Conservation (phyloP, 2,888 invertebrate species). For the Melieria picta region DNA sequence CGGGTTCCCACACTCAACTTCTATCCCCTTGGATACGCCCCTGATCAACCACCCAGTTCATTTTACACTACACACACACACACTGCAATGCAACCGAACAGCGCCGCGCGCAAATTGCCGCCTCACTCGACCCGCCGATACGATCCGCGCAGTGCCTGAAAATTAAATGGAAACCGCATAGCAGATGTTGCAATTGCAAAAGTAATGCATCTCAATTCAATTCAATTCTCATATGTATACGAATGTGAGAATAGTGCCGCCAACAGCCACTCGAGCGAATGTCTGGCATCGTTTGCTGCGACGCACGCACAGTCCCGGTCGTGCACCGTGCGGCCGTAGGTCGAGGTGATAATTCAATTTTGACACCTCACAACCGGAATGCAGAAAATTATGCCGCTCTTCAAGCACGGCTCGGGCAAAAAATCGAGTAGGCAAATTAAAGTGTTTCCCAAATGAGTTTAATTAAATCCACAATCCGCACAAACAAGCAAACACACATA, state of each 20-base stretch:
- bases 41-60: too few species aligned
- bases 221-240: slow-evolving; percentile 5
- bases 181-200: slow-evolving; percentile 43
- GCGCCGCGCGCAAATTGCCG: too few species aligned
- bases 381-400: slow-evolving; percentile 22
- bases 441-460: slow-evolving; percentile 21
- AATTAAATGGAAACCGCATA: slow-evolving; percentile 39
- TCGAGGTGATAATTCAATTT: slow-evolving; percentile 47
- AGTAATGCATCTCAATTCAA: slow-evolving; percentile 33
- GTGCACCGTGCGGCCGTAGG: neutral
- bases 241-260: slow-evolving; percentile 26
- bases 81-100: too few species aligned
- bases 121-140: slow-evolving; percentile 26
- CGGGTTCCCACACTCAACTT: too few species aligned
- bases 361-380: slow-evolving; percentile 38
- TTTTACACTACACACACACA: too few species aligned
- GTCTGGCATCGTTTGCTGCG: slow-evolving; percentile 15
- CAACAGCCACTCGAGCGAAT: neutral
- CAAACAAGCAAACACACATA: neutral
- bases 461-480: slow-evolving; percentile 8
- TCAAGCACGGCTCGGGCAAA: neutral
- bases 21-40: too few species aligned
- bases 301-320: neutral
- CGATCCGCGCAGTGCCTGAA: slow-evolving; percentile 16
- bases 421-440: too few species aligned